These are phyloP conservation scores for Pristionchus fissidentatus DNA, from an alignment of 2,888 invertebrate genomes.

Conservation along the genomic window DNA sequence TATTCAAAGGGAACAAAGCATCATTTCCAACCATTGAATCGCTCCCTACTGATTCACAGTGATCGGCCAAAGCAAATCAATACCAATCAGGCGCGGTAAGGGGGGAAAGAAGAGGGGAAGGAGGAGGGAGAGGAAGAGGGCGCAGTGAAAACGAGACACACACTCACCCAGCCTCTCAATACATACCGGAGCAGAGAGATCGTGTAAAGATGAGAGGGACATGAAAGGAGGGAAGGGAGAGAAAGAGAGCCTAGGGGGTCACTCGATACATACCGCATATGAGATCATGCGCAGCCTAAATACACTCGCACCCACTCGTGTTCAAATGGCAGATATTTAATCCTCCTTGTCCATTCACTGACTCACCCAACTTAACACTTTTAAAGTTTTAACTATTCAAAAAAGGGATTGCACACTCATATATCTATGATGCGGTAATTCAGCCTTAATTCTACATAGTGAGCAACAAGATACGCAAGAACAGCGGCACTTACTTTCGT, in stretches of 20 bases:
- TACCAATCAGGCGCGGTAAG: slow-evolving; percentile 30
- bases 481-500: slow-evolving; percentile 22
- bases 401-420: too few relatives aligned
- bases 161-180: not conserved
- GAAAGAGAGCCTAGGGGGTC: not conserved
- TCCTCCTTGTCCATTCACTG: not conserved
- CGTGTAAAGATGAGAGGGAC: not conserved
- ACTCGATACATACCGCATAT: too few relatives aligned
- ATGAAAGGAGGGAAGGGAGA: not conserved
- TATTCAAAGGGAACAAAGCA: too few relatives aligned
- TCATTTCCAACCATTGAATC: too few relatives aligned
- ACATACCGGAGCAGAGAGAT: slow-evolving; percentile 26
- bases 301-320: not conserved
- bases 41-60: too few relatives aligned
- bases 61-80: slow-evolving; percentile 17
- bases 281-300: not conserved
- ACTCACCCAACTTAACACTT: too few relatives aligned
- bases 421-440: too few relatives aligned
- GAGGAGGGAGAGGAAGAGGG: not conserved
- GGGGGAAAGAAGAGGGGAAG: not conserved
- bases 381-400: too few relatives aligned
- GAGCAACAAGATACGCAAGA: too few relatives aligned
- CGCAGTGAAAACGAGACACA: not conserved
- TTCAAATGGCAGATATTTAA: not conserved
- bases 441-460: too few relatives aligned